A percentile compares a stretch with the other conserved stretches of the same genome.
Conservation (phyloP, 2,797 vertebrate species). For the Tiaroga cobitis region DNA sequence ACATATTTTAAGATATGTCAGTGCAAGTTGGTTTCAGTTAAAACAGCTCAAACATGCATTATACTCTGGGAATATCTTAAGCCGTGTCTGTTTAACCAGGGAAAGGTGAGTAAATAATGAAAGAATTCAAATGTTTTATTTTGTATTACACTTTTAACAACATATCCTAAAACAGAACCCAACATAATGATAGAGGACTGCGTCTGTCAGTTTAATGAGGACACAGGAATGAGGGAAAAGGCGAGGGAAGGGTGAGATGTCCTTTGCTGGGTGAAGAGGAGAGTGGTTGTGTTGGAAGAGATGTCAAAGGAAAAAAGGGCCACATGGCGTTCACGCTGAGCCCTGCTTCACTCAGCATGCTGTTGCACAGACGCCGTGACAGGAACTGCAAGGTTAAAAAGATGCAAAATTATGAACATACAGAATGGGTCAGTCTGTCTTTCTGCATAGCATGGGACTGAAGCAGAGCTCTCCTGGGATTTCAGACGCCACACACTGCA, state of each 20-base stretch:
- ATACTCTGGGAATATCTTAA: too few relatives aligned
- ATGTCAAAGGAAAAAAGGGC: conserved; percentile 46
- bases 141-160: neutral
- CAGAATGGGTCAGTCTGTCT: conserved; percentile 28
- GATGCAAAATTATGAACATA: conserved; percentile 58
- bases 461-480: conserved; percentile 38
- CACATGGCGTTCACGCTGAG: conserved; percentile 57
- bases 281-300: conserved; percentile 36
- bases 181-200: neutral
- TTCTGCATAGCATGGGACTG: conserved; percentile 21
- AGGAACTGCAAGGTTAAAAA: conserved; percentile 57
- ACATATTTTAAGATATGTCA: too few relatives aligned
- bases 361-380: conserved; percentile 42
- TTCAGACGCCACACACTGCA: conserved; percentile 30
- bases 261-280: conserved; percentile 48
- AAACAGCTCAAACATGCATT: too few relatives aligned
- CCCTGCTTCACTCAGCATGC: conserved; percentile 38
- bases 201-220: conserved; percentile 26
- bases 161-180: neutral
- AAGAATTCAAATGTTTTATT: too few relatives aligned
- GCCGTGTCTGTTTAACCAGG: too few relatives aligned
- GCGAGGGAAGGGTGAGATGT: conserved; percentile 53
- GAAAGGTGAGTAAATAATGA: neutral
- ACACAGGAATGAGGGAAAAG: conserved; percentile 36
- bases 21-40: too few relatives aligned